phyloP scores from a whole-genome alignment of 2,797 vertebrate species.

The Amblyopsis hoosieri region DNA sequence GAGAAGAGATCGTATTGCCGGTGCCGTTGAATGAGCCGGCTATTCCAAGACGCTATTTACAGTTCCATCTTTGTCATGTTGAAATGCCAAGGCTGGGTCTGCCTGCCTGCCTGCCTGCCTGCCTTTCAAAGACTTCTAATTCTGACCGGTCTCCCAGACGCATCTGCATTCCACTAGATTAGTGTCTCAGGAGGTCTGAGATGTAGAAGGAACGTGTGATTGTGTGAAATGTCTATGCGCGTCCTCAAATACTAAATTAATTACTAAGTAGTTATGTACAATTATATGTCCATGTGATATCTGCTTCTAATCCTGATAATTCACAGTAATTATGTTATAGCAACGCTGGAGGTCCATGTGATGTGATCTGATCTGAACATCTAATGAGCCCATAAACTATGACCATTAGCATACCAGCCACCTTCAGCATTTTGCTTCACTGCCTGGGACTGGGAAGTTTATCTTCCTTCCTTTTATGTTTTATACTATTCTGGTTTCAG shows the following conservation, averaged over 20 bases:
- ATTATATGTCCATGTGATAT: not conserved
- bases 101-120: constrained; percentile 40
- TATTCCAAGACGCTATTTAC: constrained; percentile 69
- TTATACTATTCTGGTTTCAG: constrained; percentile 12
- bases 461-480: constrained; percentile 30
- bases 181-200: constrained; percentile 35
- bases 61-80: constrained; percentile 73
- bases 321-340: constrained; percentile 16
- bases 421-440: constrained; percentile 26
- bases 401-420: constrained; percentile 30
- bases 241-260: too few relatives aligned
- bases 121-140: constrained; percentile 63
- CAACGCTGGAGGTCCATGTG: constrained; percentile 32
- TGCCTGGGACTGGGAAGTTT: constrained; percentile 14
- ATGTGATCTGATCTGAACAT: constrained; percentile 35
- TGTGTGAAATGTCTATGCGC: constrained; percentile 19
- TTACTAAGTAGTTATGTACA: too few relatives aligned
- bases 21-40: constrained; percentile 42
- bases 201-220: constrained; percentile 17
- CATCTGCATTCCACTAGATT: constrained; percentile 40
- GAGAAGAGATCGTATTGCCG: constrained; percentile 57
- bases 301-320: constrained; percentile 1
- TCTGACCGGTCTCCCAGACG: constrained; percentile 54
- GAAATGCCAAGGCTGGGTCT: constrained; percentile 54
- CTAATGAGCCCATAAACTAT: constrained; percentile 24